Conservation (phyloP, 1,140 invertebrate species). For the Campoletis sonorensis region DNA sequence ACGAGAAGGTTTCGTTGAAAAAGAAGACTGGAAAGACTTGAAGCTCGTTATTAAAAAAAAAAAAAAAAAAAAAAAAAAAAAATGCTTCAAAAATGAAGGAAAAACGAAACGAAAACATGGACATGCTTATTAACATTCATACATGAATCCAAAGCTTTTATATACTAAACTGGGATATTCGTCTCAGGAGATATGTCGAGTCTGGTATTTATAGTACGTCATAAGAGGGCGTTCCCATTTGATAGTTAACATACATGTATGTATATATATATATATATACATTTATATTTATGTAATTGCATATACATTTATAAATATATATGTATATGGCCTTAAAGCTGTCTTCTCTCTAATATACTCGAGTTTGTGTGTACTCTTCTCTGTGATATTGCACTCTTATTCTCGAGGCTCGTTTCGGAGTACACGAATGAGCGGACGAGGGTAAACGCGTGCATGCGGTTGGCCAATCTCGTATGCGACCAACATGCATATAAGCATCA, state of each 20-base stretch:
- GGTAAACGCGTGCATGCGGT: background rate
- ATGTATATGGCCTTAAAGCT: background rate
- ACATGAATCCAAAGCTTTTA: background rate
- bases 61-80: background rate
- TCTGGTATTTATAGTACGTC: conserved; percentile 7
- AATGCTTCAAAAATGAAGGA: no score
- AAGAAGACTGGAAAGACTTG: no score
- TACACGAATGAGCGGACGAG: background rate
- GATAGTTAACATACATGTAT: no score
- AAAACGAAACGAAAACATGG: no score
- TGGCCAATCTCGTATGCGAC: conserved; percentile 10
- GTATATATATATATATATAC: no score
- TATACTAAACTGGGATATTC: conserved; percentile 8
- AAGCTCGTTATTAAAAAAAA: background rate
- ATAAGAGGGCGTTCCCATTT: background rate
- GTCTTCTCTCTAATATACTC: conserved; percentile 11
- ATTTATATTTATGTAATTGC: no score
- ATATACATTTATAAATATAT: no score
- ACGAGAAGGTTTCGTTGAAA: no score
- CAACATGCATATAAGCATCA: background rate
- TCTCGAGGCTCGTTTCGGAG: background rate
- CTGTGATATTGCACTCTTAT: conserved; percentile 14
- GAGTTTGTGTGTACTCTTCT: conserved; percentile 2
- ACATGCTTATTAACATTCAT: background rate
- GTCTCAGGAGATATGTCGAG: background rate